These are phyloP conservation scores for Dinoponera quadriceps DNA, from an alignment of 1,140 invertebrate genomes.

Conservation along the genomic window DNA sequence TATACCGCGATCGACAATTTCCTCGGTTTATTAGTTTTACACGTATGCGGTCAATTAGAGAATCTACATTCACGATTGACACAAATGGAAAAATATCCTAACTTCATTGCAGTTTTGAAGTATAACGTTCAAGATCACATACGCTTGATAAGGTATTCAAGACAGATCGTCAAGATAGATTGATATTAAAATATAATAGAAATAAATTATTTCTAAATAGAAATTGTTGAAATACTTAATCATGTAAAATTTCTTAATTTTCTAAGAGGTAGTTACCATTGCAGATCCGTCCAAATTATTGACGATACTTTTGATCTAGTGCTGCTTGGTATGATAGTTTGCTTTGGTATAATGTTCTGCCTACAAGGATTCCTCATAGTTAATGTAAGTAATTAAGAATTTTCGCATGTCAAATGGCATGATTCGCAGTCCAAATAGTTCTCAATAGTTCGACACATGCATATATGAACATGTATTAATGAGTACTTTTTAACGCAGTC, in stretches of 20 bases:
- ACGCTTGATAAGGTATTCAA: too few relatives aligned
- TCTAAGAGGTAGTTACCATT: background rate
- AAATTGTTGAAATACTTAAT: too few relatives aligned
- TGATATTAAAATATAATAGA: too few relatives aligned
- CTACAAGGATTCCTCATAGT: conserved; percentile 38
- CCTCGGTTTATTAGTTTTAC: too few relatives aligned
- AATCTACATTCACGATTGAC: conserved; percentile 14
- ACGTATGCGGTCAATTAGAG: conserved; percentile 44
- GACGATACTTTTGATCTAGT: conserved; percentile 32
- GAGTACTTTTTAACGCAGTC: too few relatives aligned
- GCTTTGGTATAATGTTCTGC: conserved; percentile 21
- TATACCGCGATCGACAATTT: conserved; percentile 33
- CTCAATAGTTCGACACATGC: too few relatives aligned
- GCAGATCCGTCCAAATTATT: conserved; percentile 5
- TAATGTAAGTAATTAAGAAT: conserved; percentile 24
- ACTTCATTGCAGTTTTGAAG: background rate
- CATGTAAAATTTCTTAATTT: background rate
- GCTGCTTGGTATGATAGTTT: conserved; percentile 7
- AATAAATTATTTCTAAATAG: background rate
- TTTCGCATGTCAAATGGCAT: too few relatives aligned
- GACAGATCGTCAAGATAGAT: too few relatives aligned
- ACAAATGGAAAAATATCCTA: background rate
- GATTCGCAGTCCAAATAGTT: too few relatives aligned
- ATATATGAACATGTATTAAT: too few relatives aligned
- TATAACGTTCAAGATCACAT: conserved; percentile 22